Base-by-base conservation (phyloP, 2,797 vertebrate species). In the Molothrus ater region DNA sequence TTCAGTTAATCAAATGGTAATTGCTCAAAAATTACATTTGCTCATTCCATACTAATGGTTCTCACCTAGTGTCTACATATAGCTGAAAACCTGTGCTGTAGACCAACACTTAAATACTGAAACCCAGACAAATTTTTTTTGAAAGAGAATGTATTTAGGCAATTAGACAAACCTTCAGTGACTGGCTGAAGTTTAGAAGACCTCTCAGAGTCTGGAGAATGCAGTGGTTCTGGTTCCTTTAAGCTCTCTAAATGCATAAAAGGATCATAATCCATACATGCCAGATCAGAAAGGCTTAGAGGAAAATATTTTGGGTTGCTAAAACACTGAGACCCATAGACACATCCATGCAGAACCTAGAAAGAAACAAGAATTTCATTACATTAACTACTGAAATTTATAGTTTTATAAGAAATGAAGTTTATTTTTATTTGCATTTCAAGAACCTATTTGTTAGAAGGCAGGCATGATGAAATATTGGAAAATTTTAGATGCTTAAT, bases 311-410 rank as follows among this genome's bases (percentile, higher is more conserved):
- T 98, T 13, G 98, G 97, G 92, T 98, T 99, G 98, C 88, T 99
- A 97, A 99, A 99, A 95, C 98, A 98, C 92, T 99, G 99, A n/a
- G 99, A 98, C 80, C 99, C 99, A 88, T 99, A 99, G 73, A 99
- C 99, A 97, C 99, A 99, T 42, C 99, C 99, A 95, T 99, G 99
- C 61, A 99, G 97, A 53, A 99, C 99, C 99, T 99, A 93, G 95
- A 86, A 96, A 7, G 96, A 40, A 94, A 91, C 0, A 71, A 93
- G 61, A 81, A 78, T 71, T 87, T 82, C 26, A 70, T 86, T 8
- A 87, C 8, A 51, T 90, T 76, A 86, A 32, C 50, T 71, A 80
- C 32, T 54, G 47, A 80, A 81, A 92, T 91, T 53, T 61, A 54
- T 16, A 60, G 22, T 47, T 95, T 73, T 32, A 34, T 38, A 90